These are phyloP conservation scores for Drosophila lini DNA, from an alignment of 1,140 invertebrate genomes.

Conservation along the genomic window DNA sequence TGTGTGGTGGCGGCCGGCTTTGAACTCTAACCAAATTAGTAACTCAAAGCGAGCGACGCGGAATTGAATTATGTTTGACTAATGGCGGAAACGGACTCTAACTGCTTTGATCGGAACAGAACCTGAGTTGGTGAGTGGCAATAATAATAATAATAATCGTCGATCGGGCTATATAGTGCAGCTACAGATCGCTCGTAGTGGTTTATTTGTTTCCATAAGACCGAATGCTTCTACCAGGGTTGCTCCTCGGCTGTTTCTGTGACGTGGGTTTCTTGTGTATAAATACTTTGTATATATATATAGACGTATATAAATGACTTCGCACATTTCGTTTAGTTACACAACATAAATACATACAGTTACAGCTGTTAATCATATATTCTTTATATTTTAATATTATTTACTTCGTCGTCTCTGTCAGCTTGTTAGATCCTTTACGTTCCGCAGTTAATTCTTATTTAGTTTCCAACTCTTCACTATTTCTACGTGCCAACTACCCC, in stretches of 20 bases:
- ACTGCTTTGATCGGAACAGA: constrained; percentile 35
- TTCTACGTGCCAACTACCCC: constrained; percentile 74
- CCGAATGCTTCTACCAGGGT: constrained; percentile 15
- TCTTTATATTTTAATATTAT: constrained; percentile 53
- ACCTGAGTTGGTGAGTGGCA: constrained; percentile 30
- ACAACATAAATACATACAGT: constrained; percentile 78
- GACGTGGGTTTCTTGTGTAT: constrained; percentile 48
- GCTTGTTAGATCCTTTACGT: constrained; percentile 29
- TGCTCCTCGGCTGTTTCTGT: constrained; percentile 27
- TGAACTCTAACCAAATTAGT: constrained; percentile 29
- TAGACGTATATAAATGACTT: constrained; percentile 80
- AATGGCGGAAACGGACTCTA: constrained; percentile 19
- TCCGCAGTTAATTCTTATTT: constrained; percentile 54
- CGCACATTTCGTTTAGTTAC: constrained; percentile 75
- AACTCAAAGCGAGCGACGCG: constrained; percentile 29
- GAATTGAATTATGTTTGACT: constrained; percentile 42
- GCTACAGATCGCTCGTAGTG: constrained; percentile 7
- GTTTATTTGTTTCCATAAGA: too few species aligned
- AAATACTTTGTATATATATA: constrained; percentile 67
- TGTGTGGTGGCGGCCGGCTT: constrained; percentile 35
- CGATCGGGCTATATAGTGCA: constrained; percentile 18
- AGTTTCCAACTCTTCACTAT: constrained; percentile 68
- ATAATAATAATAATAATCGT: constrained; percentile 18
- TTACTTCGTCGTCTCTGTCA: constrained; percentile 48
- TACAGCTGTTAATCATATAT: constrained; percentile 46